Conservation (phyloP, 2,888 invertebrate genomes). For the Ophion ventricosus region DNA sequence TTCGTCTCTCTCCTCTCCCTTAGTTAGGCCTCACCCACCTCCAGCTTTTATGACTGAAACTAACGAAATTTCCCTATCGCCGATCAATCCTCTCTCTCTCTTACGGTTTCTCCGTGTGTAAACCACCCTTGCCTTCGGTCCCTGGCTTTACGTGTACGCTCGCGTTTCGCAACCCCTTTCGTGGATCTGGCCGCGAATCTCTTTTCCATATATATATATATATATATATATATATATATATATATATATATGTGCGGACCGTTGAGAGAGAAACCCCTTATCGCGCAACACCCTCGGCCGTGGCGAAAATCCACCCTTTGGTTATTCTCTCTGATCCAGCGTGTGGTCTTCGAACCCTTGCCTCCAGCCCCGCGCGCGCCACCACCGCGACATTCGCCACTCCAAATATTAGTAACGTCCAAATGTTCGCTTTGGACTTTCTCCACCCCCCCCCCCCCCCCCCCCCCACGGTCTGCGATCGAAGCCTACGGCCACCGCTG, state of each 20-base stretch:
- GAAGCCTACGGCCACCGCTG: slow-evolving; percentile 45
- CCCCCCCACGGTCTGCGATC: too few species aligned
- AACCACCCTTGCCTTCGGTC: not conserved
- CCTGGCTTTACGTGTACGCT: not conserved
- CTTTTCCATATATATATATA: slow-evolving; percentile 60
- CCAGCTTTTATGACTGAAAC: slow-evolving; percentile 80
- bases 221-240: too few species aligned
- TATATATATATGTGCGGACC: slow-evolving; percentile 53
- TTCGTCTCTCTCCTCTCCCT: slow-evolving; percentile 60
- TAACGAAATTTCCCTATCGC: slow-evolving; percentile 82
- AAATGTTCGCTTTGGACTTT: slow-evolving; percentile 49
- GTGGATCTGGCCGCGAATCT: slow-evolving; percentile 79
- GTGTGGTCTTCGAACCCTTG: slow-evolving; percentile 53
- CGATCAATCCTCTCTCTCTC: slow-evolving; percentile 77
- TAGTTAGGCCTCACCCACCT: slow-evolving; percentile 79
- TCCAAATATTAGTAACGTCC: slow-evolving; percentile 77
- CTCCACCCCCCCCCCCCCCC: too few species aligned
- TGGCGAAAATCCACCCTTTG: slow-evolving; percentile 72
- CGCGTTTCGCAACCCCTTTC: slow-evolving; percentile 73
- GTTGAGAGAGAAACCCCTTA: slow-evolving; percentile 75
- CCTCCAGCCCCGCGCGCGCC: slow-evolving; percentile 37
- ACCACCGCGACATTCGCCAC: slow-evolving; percentile 62
- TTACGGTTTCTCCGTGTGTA: not conserved
- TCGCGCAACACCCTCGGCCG: slow-evolving; percentile 79
- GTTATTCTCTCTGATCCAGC: slow-evolving; percentile 62